Evolutionary conservation across 2,888 invertebrate genomes (phyloP), one percentile per base, ranked within the genome.

Genomic region (Chloromyia formosa): DNA sequence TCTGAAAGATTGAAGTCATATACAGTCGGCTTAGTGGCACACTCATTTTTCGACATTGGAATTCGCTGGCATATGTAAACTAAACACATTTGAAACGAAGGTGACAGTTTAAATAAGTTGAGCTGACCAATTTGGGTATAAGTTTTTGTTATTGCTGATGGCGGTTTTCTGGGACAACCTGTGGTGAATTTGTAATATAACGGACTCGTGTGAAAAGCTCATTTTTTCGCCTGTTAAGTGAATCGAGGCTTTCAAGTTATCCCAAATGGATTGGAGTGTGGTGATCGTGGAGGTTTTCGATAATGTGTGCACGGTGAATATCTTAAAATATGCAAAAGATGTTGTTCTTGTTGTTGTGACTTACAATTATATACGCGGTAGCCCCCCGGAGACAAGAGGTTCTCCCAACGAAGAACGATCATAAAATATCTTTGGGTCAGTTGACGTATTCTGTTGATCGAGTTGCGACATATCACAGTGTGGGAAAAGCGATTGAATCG

Each of bases 61-160:
- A 66, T 66, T 66, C 62, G 27, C 27, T 7, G 7, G 20, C 66
- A 66, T 49, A 49, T 66, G 66, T 12, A 45, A 66, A 35, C 27
- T 35, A 2, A 7, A 66, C 22, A 66, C 22, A 66, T 49, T 66
- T 69, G 53, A 58, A 71, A 71, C 58, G 71, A 71, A 71, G 71
- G 71, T 40, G 71, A 71, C 71, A 71, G 71, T 71, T 56, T 35
- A 22, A 35, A 35, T 4, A 35, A 66, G 18, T 66, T 66, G 66
- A 66, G 45, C 45, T 66, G 49, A 66, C 66, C 45, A 45, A 22
- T 66, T 66, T 49, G 45, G 45, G 66, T 45, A 35, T 4, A 35
- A 4, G 27, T 35, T 35, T 66, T 22, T 5, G 66, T 45, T 66
- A 45, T n/a, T 20, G 20, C 3, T 35, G 27, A 35, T 35, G 27